These are phyloP conservation scores for Bombyx mori DNA, from an alignment of 1,140 invertebrate species.

Conservation along the genomic window DNA sequence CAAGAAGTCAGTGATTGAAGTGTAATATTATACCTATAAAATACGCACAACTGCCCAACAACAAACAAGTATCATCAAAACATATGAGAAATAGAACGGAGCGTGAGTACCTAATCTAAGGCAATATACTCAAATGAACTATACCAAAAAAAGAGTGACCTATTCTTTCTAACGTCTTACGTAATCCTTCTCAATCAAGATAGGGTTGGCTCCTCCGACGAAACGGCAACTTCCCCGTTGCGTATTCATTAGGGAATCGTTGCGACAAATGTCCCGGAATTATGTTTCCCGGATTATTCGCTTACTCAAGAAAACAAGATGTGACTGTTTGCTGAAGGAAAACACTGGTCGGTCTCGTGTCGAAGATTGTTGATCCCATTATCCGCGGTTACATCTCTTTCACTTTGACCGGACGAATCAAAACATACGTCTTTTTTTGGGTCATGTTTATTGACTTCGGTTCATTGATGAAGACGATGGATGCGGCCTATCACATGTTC, in stretches of 20 bases:
- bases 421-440: too few relatives aligned
- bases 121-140: background rate
- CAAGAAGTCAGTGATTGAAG: too few relatives aligned
- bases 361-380: conserved; percentile 17
- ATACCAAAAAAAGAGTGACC: conserved; percentile 17
- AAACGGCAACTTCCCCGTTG: conserved; percentile 18
- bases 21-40: too few relatives aligned
- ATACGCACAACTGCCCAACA: too few relatives aligned
- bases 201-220: conserved; percentile 32
- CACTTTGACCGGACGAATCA: background rate
- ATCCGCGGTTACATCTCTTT: conserved; percentile 9
- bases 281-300: conserved; percentile 39
- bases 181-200: conserved; percentile 54
- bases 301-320: conserved; percentile 33
- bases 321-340: conserved; percentile 19
- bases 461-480: too few relatives aligned
- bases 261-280: conserved; percentile 36
- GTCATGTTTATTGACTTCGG: too few relatives aligned
- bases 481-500: too few relatives aligned
- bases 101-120: too few relatives aligned
- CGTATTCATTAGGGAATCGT: conserved; percentile 33
- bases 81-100: background rate
- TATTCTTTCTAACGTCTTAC: conserved; percentile 34
- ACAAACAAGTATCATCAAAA: too few relatives aligned
- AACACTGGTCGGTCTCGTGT: conserved; percentile 10